phyloP scores from a whole-genome alignment of 2,888 invertebrate species.

The Pseudococcus jackbeardsleyi region DNA sequence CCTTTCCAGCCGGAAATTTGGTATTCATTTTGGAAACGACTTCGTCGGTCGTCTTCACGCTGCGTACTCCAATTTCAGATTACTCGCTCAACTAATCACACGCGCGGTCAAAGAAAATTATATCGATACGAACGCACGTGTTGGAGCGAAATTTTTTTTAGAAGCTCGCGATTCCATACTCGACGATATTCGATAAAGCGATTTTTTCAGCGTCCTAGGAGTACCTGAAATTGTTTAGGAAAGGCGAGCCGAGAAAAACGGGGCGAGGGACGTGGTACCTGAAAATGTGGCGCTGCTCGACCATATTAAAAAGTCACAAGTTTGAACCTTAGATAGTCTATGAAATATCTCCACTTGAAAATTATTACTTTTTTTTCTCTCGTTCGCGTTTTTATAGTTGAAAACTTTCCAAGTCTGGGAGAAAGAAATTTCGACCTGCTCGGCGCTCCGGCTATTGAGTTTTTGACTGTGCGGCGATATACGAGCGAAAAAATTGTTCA shows the following conservation, averaged over 20 bases:
- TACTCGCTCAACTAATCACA: too few relatives aligned
- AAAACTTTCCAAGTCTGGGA: constrained; percentile 19
- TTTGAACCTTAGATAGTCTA: constrained; percentile 1
- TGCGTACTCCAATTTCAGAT: too few relatives aligned
- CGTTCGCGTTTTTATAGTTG: neutral
- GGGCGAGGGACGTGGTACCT: neutral
- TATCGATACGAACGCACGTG: neutral
- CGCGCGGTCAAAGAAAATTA: too few relatives aligned
- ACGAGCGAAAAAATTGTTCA: constrained; percentile 9
- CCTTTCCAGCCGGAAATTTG: neutral
- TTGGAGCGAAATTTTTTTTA: neutral
- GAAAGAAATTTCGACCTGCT: neutral
- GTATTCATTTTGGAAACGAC: neutral
- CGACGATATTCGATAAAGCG: neutral
- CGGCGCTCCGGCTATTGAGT: neutral
- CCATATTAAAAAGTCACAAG: constrained; percentile 26
- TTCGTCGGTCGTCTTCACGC: too few relatives aligned
- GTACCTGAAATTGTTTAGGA: neutral
- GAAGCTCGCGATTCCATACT: neutral
- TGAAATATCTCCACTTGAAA: constrained; percentile 17
- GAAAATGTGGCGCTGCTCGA: neutral
- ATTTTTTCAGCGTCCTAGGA: neutral
- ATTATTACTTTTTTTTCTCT: constrained; percentile 16
- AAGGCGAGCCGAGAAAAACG: neutral
- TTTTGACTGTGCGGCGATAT: neutral